Evolutionary conservation across 1,140 invertebrate genomes (phyloP), one percentile per base, ranked within the genome.

Genomic region (Macrocentrus cingulum): DNA sequence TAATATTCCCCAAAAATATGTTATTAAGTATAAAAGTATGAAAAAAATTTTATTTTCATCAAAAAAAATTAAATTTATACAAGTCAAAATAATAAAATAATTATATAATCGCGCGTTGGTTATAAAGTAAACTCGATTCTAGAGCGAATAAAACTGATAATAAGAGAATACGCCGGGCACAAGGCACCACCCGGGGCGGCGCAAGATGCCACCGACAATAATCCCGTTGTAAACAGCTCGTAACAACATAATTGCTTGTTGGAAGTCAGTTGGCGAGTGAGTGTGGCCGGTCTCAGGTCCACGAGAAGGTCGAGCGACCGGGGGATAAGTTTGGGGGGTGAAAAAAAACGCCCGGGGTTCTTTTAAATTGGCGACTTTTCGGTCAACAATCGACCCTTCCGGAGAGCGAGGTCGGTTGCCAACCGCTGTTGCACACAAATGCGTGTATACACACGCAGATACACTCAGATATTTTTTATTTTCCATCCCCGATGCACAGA

Each of bases 301-400:
- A 9, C 4, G 4, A 15, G 13, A 52, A 16, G 22, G 19, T 34
- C 6, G 20, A 20, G 34, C 7, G 36, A 34, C 15, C 11, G 37
- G 23, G 25, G 8, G 23, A 36, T 23, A 19, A 20, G 23, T 37
- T 20, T 18, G 4, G 41, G 23, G 44, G 34, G 66, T 37, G 61
- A 62, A 67, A 63, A 65, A 66, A 58, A 61, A 25, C 70, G 75
- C 77, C 74, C 63, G 72, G 72, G 76, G 76, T 77, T 68, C 68
- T 77, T 80, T 80, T 79, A 80, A 80, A 80, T 80, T 80, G 77
- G 77, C 76, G 77, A 80, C 76, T 80, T 79, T 78, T 80, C 75
- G 77, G 77, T 79, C 77, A 78, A 80, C 77, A 76, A 79, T 79
- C 76, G 77, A 79, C 77, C 76, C 76, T 79, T 78, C 75, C 75